A percentile compares a stretch with the other conserved stretches of the same genome.
Evolutionary conservation across 2,797 vertebrate species (phyloP).

Genomic region (Falco peregrinus): DNA sequence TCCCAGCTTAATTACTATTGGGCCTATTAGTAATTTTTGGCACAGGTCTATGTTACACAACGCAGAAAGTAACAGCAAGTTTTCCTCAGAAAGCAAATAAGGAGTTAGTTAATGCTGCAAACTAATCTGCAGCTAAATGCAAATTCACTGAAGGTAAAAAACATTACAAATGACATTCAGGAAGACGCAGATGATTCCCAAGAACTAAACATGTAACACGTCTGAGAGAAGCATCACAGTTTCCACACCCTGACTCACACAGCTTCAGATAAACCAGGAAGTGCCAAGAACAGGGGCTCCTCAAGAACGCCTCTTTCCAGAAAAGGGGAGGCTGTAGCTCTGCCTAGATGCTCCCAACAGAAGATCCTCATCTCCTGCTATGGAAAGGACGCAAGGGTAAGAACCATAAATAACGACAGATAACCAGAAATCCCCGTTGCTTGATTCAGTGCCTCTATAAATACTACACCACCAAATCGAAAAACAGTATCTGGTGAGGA

Average conservation of each 20-base stretch:
- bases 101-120: not conserved
- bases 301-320: not conserved
- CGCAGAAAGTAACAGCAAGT: not conserved
- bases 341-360: not conserved
- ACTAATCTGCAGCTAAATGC: not conserved
- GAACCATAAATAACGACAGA: not conserved
- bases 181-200: not conserved
- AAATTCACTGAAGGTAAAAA: slow-evolving; percentile 11
- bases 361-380: not conserved
- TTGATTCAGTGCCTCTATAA: not conserved
- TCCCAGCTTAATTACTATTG: not conserved
- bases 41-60: not conserved
- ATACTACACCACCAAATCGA: not conserved
- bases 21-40: not conserved
- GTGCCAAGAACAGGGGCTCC: not conserved
- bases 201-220: not conserved
- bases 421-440: not conserved
- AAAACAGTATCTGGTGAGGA: fast-evolving
- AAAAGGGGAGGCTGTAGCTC: not conserved
- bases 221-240: not conserved
- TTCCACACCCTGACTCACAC: not conserved
- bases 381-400: not conserved
- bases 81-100: not conserved
- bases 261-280: not conserved
- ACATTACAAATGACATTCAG: not conserved